Evolutionary conservation across 2,888 invertebrate species (phyloP).

Genomic region (Papilio elwesi): DNA sequence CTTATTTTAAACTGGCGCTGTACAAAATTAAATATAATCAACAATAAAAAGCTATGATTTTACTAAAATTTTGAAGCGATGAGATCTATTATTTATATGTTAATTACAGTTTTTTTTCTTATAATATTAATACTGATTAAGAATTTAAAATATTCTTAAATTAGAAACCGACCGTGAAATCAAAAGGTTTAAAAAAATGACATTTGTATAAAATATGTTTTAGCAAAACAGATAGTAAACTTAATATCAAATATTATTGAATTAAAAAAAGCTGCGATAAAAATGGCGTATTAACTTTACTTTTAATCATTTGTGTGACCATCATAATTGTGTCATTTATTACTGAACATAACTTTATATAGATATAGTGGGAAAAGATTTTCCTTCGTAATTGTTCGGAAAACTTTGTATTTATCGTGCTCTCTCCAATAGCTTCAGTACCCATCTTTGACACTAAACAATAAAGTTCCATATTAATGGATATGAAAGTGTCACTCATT

Average conservation of each 20-base stretch:
- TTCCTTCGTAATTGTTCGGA: too few relatives aligned
- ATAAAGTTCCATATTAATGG: too few relatives aligned
- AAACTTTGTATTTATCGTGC: too few relatives aligned
- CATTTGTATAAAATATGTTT: slow-evolving; percentile 10
- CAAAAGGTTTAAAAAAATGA: slow-evolving; percentile 14
- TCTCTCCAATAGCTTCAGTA: too few relatives aligned
- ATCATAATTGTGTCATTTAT: slow-evolving; percentile 13
- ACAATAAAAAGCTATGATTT: slow-evolving; percentile 26
- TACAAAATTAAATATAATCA: slow-evolving; percentile 8
- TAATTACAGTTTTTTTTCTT: slow-evolving; percentile 50
- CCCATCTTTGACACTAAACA: too few relatives aligned
- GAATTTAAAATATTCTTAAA: slow-evolving; percentile 30
- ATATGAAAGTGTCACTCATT: too few relatives aligned
- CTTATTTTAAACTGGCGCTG: background rate
- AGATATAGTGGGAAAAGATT: too few relatives aligned
- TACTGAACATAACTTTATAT: background rate
- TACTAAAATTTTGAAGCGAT: slow-evolving; percentile 50
- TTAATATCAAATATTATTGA: slow-evolving; percentile 2
- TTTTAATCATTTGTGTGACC: slow-evolving; percentile 14
- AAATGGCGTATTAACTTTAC: slow-evolving; percentile 9
- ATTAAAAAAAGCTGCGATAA: slow-evolving; percentile 13
- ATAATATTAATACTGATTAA: slow-evolving; percentile 67
- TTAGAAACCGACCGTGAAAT: background rate
- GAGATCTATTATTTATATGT: slow-evolving; percentile 53
- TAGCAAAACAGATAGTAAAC: slow-evolving; percentile 21